Conservation (phyloP, 2,888 invertebrate species). For the Macrostomum cliftonense region DNA sequence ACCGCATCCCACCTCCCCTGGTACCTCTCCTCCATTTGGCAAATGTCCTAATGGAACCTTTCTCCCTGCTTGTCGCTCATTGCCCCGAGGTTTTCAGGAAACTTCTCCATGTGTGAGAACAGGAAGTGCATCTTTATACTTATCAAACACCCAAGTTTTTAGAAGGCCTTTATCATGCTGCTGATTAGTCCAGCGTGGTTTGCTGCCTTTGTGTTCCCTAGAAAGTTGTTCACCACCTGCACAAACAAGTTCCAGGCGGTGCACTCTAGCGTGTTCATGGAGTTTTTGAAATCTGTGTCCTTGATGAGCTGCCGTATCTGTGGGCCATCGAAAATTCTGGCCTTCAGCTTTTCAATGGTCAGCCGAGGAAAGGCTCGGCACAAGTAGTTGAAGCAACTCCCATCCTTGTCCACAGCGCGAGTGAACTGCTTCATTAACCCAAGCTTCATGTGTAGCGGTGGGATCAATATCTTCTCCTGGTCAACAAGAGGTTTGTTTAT, state of each 20-base stretch:
- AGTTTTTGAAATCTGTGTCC: conserved; percentile 9
- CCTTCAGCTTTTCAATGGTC: conserved; percentile 10
- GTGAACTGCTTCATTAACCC: conserved; percentile 18
- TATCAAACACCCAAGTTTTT: conserved; percentile 23
- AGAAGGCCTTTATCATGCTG: conserved; percentile 10
- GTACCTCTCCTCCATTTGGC: conserved; percentile 23
- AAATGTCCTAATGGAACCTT: conserved; percentile 31
- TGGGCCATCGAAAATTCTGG: conserved; percentile 13
- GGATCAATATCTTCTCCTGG: no score
- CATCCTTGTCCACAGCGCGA: conserved; percentile 11
- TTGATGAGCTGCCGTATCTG: conserved; percentile 9
- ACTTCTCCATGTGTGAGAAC: conserved; percentile 25
- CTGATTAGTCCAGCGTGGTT: conserved; percentile 10
- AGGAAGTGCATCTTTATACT: conserved; percentile 29
- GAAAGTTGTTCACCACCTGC: conserved; percentile 8
- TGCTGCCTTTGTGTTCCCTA: conserved; percentile 11
- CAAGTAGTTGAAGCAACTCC: conserved; percentile 13
- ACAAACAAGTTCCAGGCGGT: conserved; percentile 13
- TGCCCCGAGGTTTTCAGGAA: conserved; percentile 28
- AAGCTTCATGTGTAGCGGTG: conserved; percentile 22
- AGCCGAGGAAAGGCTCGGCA: conserved; percentile 11
- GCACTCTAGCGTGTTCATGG: conserved; percentile 11
- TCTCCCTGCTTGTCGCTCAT: conserved; percentile 30
- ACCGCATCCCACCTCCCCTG: conserved; percentile 21
- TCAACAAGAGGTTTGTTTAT: background rate